Evolutionary conservation across 2,888 invertebrate genomes (phyloP), one percentile per base, ranked within the genome.

Genomic region (Scaptomyza caliginosa): DNA sequence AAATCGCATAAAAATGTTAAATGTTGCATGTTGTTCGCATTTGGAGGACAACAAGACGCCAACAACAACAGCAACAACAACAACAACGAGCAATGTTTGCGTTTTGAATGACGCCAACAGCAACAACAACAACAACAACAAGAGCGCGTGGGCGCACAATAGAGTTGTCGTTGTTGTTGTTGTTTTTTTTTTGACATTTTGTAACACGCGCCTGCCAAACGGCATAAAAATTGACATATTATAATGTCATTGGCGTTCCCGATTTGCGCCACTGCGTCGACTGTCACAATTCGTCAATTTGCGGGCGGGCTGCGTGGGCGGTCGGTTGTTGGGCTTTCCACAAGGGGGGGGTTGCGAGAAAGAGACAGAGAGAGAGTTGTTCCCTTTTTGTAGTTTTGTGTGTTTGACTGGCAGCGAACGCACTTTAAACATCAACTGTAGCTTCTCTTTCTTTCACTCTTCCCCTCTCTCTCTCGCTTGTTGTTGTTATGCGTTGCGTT

Each of bases 161-260:
- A 81, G 84, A 76, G 86, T 80, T 84, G 83, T 85, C 82, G 73
- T 42, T 60, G 54, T 39, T 59, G 39, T 28, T 56, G 38, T 43
- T 74, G 36, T 50, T 67, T 64, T 82, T 79, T 84, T 84, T 76
- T 76, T 80, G 85, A 82, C 83, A 82, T 83, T 84, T 85, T 68
- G 77, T 80, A 82, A 84, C 83, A 83, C 83, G 82, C 82, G 81
- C 77, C 83, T 84, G 82, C 84, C 84, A 83, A 83, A 76, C 79
- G 77, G 82, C 84, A 85, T 85, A 77, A 83, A 87, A 87, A 87
- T 84, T 87, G 87, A 86, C 86, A 84, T 86, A 87, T 86, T 86
- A 87, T 80, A 86, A 86, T 84, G 86, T 87, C 84, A 87, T 83
- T 73, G 80, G 80, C 80, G 80, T 82, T 67, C 80, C 83, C 80